Conservation (phyloP, 30 jellyfish, hydroid and myxozoan genomes). For the Chrysaora quinquecirrha region DNA sequence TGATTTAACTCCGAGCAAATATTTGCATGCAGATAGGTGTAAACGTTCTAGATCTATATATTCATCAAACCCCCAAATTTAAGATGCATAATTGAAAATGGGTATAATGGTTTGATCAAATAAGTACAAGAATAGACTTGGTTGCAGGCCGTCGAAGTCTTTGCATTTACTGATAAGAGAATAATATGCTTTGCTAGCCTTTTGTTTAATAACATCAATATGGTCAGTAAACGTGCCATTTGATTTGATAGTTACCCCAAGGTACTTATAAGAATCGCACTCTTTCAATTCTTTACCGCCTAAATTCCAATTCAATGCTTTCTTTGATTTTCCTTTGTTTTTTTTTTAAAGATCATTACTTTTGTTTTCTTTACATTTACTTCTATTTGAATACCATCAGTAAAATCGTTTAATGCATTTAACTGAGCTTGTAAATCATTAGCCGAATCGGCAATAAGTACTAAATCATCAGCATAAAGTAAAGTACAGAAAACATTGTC, state of each 20-base stretch:
- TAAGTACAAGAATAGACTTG: not conserved
- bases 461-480: too few relatives aligned
- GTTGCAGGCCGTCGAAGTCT: not conserved
- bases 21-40: slow-evolving; percentile 3
- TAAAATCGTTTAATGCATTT: not conserved
- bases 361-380: not conserved
- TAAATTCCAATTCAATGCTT: too few relatives aligned
- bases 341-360: not conserved
- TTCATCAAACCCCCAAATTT: slow-evolving; percentile 17
- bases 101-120: slow-evolving; percentile 7
- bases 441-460: too few relatives aligned
- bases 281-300: not conserved
- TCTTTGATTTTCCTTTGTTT: too few relatives aligned
- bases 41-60: not conserved
- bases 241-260: not conserved
- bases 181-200: slow-evolving; percentile 15
- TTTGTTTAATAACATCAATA: not conserved
- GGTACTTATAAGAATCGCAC: not conserved
- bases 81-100: slow-evolving; percentile 6
- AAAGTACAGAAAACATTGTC: too few relatives aligned
- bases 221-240: not conserved
- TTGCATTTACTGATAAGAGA: slow-evolving; percentile 11
- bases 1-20: slow-evolving; percentile 3
- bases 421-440: too few relatives aligned
- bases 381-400: not conserved